These are phyloP conservation scores for Dromius quadrimaculatus DNA, from an alignment of 2,888 invertebrate genomes.

Conservation along the genomic window DNA sequence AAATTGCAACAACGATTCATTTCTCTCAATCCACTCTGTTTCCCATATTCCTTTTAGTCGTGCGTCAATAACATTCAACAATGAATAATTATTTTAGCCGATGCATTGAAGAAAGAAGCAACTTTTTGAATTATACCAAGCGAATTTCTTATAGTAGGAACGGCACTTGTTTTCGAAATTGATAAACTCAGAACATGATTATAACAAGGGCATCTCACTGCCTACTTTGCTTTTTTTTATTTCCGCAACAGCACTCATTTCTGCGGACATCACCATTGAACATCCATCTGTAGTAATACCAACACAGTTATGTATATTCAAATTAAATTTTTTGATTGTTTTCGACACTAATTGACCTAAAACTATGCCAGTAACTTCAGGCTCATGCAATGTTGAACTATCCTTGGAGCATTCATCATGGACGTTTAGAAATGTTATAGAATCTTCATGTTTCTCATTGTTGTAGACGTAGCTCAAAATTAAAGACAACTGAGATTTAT, in stretches of 20 bases:
- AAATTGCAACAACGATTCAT: background rate
- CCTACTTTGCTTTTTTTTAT: conserved; percentile 4
- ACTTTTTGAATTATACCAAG: background rate
- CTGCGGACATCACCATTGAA: background rate
- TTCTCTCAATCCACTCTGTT: background rate
- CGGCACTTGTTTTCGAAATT: too few species aligned
- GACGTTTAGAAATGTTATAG: background rate
- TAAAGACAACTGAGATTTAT: conserved; percentile 10
- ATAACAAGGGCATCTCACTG: conserved; percentile 8
- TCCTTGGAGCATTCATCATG: background rate
- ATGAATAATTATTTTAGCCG: background rate
- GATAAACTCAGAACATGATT: background rate
- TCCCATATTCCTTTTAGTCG: background rate
- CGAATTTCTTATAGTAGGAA: background rate
- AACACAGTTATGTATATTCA: background rate
- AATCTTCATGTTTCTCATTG: conserved; percentile 8
- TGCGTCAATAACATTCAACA: conserved; percentile 1
- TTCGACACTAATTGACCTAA: background rate
- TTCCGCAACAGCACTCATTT: conserved; percentile 1
- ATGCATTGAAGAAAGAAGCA: conserved; percentile 1
- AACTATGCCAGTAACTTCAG: background rate
- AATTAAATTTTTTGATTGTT: conserved; percentile 5
- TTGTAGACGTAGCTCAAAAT: background rate
- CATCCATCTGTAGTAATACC: background rate
- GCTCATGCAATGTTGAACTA: background rate